Evolutionary conservation across 2,797 vertebrate species (phyloP).

Genomic region (Decapterus maruadsi): DNA sequence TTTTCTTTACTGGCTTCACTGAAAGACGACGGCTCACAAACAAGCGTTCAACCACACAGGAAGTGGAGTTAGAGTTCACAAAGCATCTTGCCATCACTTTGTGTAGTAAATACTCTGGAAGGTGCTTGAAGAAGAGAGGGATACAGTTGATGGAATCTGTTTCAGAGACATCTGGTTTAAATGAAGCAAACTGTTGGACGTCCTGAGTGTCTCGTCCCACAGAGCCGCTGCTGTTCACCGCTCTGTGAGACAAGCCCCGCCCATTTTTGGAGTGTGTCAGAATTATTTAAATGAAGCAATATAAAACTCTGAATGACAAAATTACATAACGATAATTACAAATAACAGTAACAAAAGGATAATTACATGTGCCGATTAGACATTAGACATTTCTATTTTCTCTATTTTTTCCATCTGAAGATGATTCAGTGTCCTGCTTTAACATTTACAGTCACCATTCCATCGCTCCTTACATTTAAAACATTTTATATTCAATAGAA

Average conservation of each 20-base stretch:
- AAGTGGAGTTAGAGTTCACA: not conserved
- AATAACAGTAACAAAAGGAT: not conserved
- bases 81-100: not conserved
- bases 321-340: too few relatives aligned
- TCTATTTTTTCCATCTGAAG: not conserved
- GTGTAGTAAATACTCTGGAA: constrained; percentile 8
- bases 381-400: not conserved
- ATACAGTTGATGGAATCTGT: too few relatives aligned
- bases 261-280: not conserved
- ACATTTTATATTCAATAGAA: not conserved
- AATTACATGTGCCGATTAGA: not conserved
- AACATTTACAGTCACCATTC: not conserved
- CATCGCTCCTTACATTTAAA: not conserved
- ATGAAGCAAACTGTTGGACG: not conserved
- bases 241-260: not conserved
- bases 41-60: not conserved
- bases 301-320: not conserved
- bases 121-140: not conserved
- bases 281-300: not conserved
- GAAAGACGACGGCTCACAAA: not conserved
- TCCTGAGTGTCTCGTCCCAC: not conserved
- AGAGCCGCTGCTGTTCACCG: not conserved
- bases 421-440: not conserved
- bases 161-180: not conserved
- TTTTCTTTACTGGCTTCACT: constrained; percentile 1